Conservation (phyloP, 2,113 vertebrate species). For the Anarrhichthys ocellatus region DNA sequence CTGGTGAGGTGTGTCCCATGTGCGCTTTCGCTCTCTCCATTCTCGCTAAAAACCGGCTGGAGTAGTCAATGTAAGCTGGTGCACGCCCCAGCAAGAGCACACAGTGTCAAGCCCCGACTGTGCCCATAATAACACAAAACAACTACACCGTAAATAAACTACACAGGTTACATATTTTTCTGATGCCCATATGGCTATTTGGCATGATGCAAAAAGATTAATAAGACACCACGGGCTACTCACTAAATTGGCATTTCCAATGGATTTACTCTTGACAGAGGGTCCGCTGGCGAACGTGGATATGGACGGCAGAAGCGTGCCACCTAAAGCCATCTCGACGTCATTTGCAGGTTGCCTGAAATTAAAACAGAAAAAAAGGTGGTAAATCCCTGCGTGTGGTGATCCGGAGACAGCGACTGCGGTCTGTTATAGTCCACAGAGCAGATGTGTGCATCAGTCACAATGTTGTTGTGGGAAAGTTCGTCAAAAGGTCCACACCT, state of each 20-base stretch:
- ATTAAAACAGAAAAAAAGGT: constrained; percentile 43
- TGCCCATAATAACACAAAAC: constrained; percentile 46
- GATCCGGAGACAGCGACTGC: constrained; percentile 11
- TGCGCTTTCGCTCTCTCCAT: constrained; percentile 6
- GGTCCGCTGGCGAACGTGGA: constrained; percentile 91
- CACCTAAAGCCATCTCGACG: constrained; percentile 95
- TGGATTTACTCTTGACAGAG: constrained; percentile 85
- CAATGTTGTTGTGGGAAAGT: background rate
- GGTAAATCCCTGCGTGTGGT: constrained; percentile 48
- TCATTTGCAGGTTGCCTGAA: constrained; percentile 93
- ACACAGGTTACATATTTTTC: background rate
- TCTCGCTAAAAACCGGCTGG: background rate
- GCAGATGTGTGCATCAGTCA: constrained; percentile 13
- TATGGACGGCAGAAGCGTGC: constrained; percentile 93
- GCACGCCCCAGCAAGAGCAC: constrained; percentile 68
- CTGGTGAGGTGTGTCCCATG: constrained; percentile 4
- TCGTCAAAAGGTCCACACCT: constrained; percentile 63
- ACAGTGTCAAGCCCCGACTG: constrained; percentile 49
- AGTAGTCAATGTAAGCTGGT: constrained; percentile 50
- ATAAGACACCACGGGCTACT: constrained; percentile 71
- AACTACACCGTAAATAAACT: constrained; percentile 24
- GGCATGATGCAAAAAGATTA: background rate
- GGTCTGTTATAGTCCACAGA: constrained; percentile 34
- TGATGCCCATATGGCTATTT: constrained; percentile 8
- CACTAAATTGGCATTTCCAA: constrained; percentile 87